Evolutionary conservation across 2,797 vertebrate species (phyloP).

Genomic region (Chaenodraco wilsoni): DNA sequence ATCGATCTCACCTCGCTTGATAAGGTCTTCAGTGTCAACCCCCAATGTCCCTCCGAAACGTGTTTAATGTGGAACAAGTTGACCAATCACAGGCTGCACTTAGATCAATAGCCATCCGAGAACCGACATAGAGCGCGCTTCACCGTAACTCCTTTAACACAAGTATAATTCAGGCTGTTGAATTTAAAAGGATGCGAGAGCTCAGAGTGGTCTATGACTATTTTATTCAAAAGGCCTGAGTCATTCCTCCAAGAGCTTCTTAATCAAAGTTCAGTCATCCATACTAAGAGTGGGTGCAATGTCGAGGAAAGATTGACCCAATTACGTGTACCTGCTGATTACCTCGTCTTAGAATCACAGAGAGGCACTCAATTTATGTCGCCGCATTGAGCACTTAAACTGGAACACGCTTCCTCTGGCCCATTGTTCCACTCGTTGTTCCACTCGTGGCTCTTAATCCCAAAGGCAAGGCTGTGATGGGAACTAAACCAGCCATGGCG

Average conservation of each 20-base stretch:
- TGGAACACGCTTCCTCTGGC: constrained; percentile 22
- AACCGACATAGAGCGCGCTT: too few relatives aligned
- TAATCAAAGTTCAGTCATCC: constrained; percentile 69
- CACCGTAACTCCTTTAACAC: not conserved
- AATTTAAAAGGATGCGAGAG: constrained; percentile 10
- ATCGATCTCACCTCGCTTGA: not conserved
- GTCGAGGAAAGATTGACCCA: constrained; percentile 62
- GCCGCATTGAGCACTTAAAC: not conserved
- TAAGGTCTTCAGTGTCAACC: not conserved
- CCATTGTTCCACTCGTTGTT: constrained; percentile 36
- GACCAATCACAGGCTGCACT: not conserved
- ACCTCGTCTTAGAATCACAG: constrained; percentile 49
- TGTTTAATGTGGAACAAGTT: not conserved
- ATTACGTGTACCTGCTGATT: constrained; percentile 69
- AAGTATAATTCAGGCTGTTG: constrained; percentile 4
- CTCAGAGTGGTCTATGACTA: constrained; percentile 4
- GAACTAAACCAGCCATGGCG: constrained; percentile 33
- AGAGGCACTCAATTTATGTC: constrained; percentile 35
- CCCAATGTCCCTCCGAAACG: not conserved
- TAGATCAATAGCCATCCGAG: too few relatives aligned
- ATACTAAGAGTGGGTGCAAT: constrained; percentile 40
- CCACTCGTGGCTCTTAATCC: constrained; percentile 39
- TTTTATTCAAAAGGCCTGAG: constrained; percentile 39
- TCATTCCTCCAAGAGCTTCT: constrained; percentile 44
- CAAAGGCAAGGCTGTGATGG: constrained; percentile 22